phyloP scores from a whole-genome alignment of 2,888 invertebrate species.

The Cephus runcator region DNA sequence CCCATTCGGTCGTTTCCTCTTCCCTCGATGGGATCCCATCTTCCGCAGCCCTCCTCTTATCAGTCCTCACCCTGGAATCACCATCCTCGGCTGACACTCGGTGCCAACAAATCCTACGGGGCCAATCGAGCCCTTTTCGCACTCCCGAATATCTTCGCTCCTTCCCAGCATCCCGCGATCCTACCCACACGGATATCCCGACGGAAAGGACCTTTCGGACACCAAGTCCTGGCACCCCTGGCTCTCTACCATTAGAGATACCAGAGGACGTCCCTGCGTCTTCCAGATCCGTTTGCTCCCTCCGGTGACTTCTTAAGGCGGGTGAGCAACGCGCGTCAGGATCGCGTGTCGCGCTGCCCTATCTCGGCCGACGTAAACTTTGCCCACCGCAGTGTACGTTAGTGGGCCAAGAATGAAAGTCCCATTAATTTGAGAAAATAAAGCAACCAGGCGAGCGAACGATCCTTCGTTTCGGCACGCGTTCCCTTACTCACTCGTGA shows the following conservation, averaged over 20 bases:
- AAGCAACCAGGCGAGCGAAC: not conserved
- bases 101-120: not conserved
- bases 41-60: slow-evolving; percentile 3
- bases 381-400: not conserved
- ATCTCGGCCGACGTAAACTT: not conserved
- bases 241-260: not conserved
- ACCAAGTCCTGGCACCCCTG: not conserved
- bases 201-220: not conserved
- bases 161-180: not conserved
- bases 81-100: not conserved
- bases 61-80: slow-evolving; percentile 9
- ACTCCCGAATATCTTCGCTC: not conserved
- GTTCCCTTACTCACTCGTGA: not conserved
- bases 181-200: not conserved
- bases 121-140: not conserved
- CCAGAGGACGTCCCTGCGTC: not conserved
- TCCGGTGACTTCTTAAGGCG: not conserved
- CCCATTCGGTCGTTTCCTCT: slow-evolving; percentile 20
- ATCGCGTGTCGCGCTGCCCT: not conserved
- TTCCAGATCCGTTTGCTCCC: not conserved
- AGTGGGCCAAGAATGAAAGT: not conserved
- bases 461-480: not conserved
- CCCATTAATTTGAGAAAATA: not conserved
- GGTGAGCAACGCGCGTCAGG: not conserved
- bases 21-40: not conserved